Conservation (phyloP, 2,797 vertebrate genomes). For the Chaetodon trifasciatus region DNA sequence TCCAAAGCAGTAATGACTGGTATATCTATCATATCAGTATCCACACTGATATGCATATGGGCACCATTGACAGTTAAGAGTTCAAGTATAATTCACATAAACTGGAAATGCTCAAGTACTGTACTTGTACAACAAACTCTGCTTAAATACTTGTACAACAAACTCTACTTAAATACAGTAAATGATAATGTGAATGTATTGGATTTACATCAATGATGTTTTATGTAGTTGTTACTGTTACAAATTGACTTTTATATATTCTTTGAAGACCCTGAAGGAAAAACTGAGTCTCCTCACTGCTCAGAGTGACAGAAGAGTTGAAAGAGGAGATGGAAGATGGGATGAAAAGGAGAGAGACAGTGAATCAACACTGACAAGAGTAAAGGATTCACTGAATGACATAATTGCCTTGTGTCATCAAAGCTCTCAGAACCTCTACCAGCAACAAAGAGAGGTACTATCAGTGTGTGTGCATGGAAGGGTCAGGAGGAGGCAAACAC, state of each 20-base stretch:
- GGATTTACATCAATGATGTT: neutral
- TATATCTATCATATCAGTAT: neutral
- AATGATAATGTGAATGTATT: neutral
- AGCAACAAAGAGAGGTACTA: conserved; percentile 92
- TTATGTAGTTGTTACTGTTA: neutral
- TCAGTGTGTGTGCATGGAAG: neutral
- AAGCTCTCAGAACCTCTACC: conserved; percentile 91
- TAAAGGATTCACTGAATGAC: conserved; percentile 88
- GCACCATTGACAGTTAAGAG: neutral
- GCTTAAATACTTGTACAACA: neutral
- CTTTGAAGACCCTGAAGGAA: conserved; percentile 86
- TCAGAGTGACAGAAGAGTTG: conserved; percentile 52
- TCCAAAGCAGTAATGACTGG: neutral
- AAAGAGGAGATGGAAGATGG: neutral
- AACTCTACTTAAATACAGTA: neutral
- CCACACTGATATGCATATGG: neutral
- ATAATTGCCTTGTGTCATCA: conserved; percentile 92
- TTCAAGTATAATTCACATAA: neutral
- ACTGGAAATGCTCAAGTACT: neutral
- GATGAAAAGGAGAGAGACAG: conserved; percentile 35
- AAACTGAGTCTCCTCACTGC: conserved; percentile 83
- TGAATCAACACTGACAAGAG: conserved; percentile 72
- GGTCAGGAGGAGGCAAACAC: neutral
- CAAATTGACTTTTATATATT: neutral
- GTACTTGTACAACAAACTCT: conserved; percentile 1